Base-by-base conservation (phyloP, 1,140 invertebrate species). In the Hypothenemus hampei region DNA sequence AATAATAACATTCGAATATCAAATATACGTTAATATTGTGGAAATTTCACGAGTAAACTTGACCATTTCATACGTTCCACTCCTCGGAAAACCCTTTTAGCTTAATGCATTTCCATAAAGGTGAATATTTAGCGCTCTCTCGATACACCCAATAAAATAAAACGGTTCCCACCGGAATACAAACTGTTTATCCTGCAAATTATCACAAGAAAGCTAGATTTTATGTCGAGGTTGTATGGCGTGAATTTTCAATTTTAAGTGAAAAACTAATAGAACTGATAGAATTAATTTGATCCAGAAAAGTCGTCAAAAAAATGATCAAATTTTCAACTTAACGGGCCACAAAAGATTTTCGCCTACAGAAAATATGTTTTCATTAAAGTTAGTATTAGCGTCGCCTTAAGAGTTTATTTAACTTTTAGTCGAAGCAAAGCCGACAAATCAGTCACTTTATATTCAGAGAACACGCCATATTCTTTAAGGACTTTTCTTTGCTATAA, bases 381-480 rank as follows among this genome's bases (percentile, higher is more conserved):
- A 26, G 11, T 50, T 39, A 43, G 3, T 33, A 24, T 45, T 53
- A 36, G 24, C 40, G 2, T 33, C 16, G 31, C 15, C 15, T 44
- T 24, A 53, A 40, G 31, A 45, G 31, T 53, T 37, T 53, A 53
- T 53, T 45, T 53, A 53, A 53, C 40, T 53, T 53, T 53, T 36
- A 53, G 13, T n/a, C 31, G 26, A 19, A 23, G 50, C 50, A 37
- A 35, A 53, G 29, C 41, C 31, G 41, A 44, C 29, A 53, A 45
- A 53, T 53, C 50, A 53, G 50, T 53, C 50, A 53, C 50, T 53
- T 53, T 53, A 53, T 53, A 53, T 53, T 53, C 50, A 53, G 31
- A 18, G 31, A 45, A 53, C 33, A 53, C 50, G 50, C 50, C 21
- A 53, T 45, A 53, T 33, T 45, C 37, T 35, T 45, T 45, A 45